Conservation (phyloP, 2,888 invertebrate species). For the Kryphioiulus occultus region DNA sequence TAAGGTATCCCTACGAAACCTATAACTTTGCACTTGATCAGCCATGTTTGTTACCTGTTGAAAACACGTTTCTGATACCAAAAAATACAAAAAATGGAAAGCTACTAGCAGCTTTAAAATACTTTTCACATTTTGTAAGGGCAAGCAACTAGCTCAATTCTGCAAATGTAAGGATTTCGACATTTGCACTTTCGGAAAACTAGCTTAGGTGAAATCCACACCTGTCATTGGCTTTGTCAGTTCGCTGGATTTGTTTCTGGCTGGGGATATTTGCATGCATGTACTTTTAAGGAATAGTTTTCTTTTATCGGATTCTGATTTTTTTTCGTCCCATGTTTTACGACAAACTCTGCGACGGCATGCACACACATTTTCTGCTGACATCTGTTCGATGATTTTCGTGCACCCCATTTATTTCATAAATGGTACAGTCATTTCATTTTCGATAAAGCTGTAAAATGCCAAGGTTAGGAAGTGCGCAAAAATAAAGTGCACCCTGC, state of each 20-base stretch:
- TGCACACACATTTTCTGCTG: neutral
- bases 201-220: neutral
- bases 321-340: neutral
- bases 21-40: too few species aligned
- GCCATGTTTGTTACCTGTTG: too few species aligned
- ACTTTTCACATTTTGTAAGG: too few species aligned
- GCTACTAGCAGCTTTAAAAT: too few species aligned
- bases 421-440: conserved; percentile 5
- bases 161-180: neutral
- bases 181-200: neutral
- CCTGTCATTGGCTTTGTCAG: neutral
- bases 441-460: conserved; percentile 5
- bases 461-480: conserved; percentile 5
- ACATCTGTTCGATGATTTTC: conserved; percentile 5
- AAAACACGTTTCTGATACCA: too few species aligned
- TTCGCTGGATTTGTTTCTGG: neutral
- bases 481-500: neutral
- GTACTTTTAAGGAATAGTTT: neutral
- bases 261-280: neutral
- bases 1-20: too few species aligned
- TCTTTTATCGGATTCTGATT: neutral
- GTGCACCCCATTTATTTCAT: neutral
- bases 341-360: neutral
- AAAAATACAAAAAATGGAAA: too few species aligned
- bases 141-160: neutral